Percentiles rank a stretch among this genome's conserved stretches.
Conservation (phyloP, 1,140 invertebrate genomes). For the Piezodorus guildinii region DNA sequence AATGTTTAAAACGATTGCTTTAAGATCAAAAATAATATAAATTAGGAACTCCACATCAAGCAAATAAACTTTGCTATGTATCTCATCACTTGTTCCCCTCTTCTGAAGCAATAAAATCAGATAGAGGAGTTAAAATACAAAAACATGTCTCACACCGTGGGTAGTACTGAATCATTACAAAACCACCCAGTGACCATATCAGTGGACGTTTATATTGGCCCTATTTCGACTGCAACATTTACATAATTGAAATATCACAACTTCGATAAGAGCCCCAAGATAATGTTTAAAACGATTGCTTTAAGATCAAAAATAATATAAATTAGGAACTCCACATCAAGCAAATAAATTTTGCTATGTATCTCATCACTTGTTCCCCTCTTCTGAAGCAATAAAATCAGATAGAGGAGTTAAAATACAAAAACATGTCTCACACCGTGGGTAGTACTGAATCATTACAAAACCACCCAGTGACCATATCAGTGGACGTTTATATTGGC, state of each 20-base stretch:
- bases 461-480: slow-evolving; percentile 30
- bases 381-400: no score
- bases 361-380: no score
- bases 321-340: not conserved
- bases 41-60: not conserved
- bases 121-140: not conserved
- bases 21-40: no score
- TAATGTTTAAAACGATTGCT: not conserved
- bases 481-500: slow-evolving; percentile 29
- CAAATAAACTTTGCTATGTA: no score
- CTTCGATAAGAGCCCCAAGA: slow-evolving; percentile 29
- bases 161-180: slow-evolving; percentile 39
- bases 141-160: slow-evolving; percentile 33
- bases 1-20: not conserved
- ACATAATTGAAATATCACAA: slow-evolving; percentile 19
- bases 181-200: slow-evolving; percentile 29
- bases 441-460: slow-evolving; percentile 40
- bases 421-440: slow-evolving; percentile 32
- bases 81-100: no score
- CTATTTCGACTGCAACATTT: slow-evolving; percentile 29
- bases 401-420: no score
- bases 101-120: no score
- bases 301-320: no score
- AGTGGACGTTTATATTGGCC: slow-evolving; percentile 29
- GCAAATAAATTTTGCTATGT: no score